Percentiles rank a stretch among this genome's conserved stretches.
Conservation (phyloP, 2,888 invertebrate species). For the Margaritifera margaritifera region DNA sequence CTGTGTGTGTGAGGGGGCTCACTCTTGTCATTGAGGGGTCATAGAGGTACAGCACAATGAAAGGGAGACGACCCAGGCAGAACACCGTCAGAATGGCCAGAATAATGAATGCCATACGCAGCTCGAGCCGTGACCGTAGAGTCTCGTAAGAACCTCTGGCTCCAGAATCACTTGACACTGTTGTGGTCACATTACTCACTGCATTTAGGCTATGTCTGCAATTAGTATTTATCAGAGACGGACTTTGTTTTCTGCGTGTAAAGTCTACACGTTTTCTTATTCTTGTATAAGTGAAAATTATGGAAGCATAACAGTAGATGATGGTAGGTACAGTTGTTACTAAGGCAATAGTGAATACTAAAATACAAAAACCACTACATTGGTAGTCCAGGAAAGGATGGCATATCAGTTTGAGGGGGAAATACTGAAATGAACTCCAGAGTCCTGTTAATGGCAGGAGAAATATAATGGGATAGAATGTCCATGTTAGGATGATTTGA, state of each 20-base stretch:
- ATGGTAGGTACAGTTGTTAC: constrained; percentile 30
- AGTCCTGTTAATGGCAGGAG: constrained; percentile 36
- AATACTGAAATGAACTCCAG: constrained; percentile 44
- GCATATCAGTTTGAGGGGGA: constrained; percentile 40
- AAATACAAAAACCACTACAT: constrained; percentile 35
- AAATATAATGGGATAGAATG: constrained; percentile 38
- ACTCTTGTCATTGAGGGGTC: constrained; percentile 35
- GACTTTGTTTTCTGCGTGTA: no score
- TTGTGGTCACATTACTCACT: no score
- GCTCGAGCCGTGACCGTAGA: constrained; percentile 20
- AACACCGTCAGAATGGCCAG: constrained; percentile 37
- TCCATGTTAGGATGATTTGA: constrained; percentile 37
- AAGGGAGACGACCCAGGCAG: constrained; percentile 31
- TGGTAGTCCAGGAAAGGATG: constrained; percentile 35
- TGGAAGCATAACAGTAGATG: constrained; percentile 34
- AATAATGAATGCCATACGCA: constrained; percentile 37
- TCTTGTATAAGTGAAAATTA: constrained; percentile 30
- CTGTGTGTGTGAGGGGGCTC: constrained; percentile 25
- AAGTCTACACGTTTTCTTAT: constrained; percentile 6
- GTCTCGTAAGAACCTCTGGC: constrained; percentile 9
- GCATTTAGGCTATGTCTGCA: no score
- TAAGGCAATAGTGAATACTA: constrained; percentile 29
- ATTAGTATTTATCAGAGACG: no score
- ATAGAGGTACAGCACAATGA: constrained; percentile 30
- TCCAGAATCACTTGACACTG: no score